Conservation (phyloP, 2,797 vertebrate genomes). For the Pipistrellus nathusii region DNA sequence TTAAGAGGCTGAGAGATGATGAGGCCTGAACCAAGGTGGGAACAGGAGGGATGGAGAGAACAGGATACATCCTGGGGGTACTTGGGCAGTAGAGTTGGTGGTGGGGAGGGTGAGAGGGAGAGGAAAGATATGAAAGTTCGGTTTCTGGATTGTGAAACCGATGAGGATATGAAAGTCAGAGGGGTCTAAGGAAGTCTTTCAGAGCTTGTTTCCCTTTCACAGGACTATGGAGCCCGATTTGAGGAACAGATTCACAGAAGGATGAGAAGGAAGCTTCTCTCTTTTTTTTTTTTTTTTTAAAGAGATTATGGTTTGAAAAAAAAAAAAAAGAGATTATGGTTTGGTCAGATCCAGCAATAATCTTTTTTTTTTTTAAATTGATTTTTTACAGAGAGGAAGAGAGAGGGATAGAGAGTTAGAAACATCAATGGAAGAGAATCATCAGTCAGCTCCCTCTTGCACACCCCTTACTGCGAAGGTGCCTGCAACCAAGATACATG, state of each 20-base stretch:
- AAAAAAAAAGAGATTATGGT: background rate
- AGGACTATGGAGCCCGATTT: background rate
- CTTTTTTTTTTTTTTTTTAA: background rate
- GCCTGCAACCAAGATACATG: too few relatives aligned
- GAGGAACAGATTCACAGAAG: background rate
- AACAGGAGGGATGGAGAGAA: background rate
- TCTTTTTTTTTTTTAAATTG: too few relatives aligned
- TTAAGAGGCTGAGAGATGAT: background rate
- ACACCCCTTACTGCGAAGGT: too few relatives aligned
- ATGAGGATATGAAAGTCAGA: background rate
- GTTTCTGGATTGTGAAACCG: background rate
- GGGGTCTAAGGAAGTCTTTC: background rate
- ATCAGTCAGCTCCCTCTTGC: too few relatives aligned
- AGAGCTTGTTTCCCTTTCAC: background rate
- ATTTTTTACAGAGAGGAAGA: too few relatives aligned
- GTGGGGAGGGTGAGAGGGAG: background rate
- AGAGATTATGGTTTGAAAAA: background rate
- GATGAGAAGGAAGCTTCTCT: background rate
- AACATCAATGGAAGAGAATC: too few relatives aligned
- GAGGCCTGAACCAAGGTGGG: background rate
- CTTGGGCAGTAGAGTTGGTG: background rate
- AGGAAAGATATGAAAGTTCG: background rate
- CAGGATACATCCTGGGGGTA: background rate
- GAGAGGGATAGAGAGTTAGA: too few relatives aligned
- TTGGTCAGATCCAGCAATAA: background rate